A percentile compares a stretch with the other conserved stretches of the same genome.
phyloP scores from a whole-genome alignment of 2,113 vertebrate genomes.

The Sphaerodactylus townsendi region DNA sequence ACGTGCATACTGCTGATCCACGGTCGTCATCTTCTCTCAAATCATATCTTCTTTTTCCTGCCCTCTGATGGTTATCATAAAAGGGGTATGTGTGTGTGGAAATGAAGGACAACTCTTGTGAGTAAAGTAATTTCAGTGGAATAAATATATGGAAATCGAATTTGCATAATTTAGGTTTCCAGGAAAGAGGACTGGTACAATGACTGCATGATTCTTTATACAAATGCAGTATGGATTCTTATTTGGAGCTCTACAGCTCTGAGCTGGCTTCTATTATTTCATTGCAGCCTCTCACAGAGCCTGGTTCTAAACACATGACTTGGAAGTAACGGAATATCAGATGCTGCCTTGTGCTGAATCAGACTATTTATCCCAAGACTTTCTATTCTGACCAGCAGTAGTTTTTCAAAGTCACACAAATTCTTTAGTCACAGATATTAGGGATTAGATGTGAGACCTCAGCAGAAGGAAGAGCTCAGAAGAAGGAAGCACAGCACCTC shows the following conservation, averaged over 20 bases:
- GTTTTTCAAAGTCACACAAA: neutral
- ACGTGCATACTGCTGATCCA: neutral
- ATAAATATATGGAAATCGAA: constrained; percentile 3
- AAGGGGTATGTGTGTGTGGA: neutral
- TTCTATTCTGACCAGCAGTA: neutral
- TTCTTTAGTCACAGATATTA: neutral
- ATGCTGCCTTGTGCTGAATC: too few relatives aligned
- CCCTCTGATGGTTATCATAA: too few relatives aligned
- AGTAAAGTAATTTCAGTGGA: neutral
- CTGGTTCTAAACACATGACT: neutral
- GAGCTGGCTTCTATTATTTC: neutral
- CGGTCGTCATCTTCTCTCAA: neutral
- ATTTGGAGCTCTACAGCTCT: neutral
- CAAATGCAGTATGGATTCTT: neutral
- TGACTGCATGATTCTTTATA: neutral
- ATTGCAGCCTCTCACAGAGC: neutral
- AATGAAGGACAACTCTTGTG: neutral
- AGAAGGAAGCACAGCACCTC: too few relatives aligned
- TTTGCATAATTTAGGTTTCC: neutral
- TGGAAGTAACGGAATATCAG: neutral
- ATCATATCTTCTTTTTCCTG: neutral
- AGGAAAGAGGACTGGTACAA: neutral
- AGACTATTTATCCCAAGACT: neutral
- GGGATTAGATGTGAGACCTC: neutral
- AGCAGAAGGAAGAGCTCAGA: too few relatives aligned